A percentile compares a stretch with the other conserved stretches of the same genome.
phyloP scores from a whole-genome alignment of 1,140 invertebrate genomes.

The Paramacrobiotus metropolitanus region DNA sequence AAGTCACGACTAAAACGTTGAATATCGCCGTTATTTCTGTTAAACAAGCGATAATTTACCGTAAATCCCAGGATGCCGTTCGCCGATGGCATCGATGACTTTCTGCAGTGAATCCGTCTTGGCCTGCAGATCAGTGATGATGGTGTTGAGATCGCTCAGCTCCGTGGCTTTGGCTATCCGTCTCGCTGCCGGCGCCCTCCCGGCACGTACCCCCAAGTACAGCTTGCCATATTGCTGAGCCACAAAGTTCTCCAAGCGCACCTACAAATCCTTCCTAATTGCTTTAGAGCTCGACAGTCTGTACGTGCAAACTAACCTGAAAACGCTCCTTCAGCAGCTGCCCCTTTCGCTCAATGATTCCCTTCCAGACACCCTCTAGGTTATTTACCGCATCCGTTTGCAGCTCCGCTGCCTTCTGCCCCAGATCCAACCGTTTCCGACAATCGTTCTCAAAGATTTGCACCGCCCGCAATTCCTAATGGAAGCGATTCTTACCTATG shows the following conservation, averaged over 20 bases:
- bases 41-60: too few species aligned
- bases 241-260: neutral
- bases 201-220: neutral
- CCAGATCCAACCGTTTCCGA: neutral
- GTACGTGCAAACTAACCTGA: neutral
- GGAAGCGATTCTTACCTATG: too few species aligned
- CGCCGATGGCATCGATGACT: too few species aligned
- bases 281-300: too few species aligned
- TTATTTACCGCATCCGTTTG: neutral
- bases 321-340: neutral
- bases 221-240: constrained; percentile 2
- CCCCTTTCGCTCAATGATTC: neutral
- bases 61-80: too few species aligned
- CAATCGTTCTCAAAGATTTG: neutral
- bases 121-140: too few species aligned
- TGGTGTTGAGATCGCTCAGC: too few species aligned
- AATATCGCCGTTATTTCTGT: too few species aligned
- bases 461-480: neutral
- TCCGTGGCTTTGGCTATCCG: too few species aligned
- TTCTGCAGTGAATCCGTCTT: too few species aligned
- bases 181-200: too few species aligned
- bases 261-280: neutral
- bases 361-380: neutral
- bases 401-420: neutral
- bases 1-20: too few species aligned